Percentiles rank a stretch among this genome's conserved stretches.
Evolutionary conservation across 2,113 vertebrate genomes (phyloP).

Genomic region (Pterocles orientalis): DNA sequence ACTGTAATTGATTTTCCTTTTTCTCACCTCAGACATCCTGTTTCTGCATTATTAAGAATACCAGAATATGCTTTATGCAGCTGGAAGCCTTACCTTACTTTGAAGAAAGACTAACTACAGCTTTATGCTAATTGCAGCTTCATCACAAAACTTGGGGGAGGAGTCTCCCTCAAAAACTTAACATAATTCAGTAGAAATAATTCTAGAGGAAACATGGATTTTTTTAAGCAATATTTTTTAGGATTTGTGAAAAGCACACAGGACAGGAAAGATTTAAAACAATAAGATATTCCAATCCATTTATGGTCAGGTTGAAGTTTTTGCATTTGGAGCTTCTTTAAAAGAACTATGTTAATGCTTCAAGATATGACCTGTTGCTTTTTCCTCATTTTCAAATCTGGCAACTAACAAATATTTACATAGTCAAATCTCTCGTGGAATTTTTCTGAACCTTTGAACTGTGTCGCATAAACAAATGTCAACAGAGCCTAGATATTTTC

Average conservation of each 20-base stretch:
- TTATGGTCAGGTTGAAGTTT: background rate
- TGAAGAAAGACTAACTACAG: background rate
- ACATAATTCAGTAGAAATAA: background rate
- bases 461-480: background rate
- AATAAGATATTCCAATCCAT: background rate
- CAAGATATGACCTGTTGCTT: background rate
- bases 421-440: background rate
- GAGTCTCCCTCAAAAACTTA: background rate
- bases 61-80: background rate
- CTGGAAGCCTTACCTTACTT: background rate
- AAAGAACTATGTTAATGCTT: background rate
- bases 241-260: background rate
- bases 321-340: background rate
- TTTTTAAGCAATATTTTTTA: background rate
- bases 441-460: background rate
- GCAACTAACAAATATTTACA: slow-evolving; percentile 10
- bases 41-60: background rate
- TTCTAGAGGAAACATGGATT: background rate
- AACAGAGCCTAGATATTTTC: slow-evolving; percentile 2
- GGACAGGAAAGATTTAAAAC: background rate
- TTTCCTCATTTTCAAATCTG: background rate
- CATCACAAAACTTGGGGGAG: background rate
- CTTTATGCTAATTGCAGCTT: background rate
- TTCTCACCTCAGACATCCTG: background rate
- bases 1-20: background rate